Conservation (phyloP, 2,797 vertebrate species). For the Corythornis leucogaster region DNA sequence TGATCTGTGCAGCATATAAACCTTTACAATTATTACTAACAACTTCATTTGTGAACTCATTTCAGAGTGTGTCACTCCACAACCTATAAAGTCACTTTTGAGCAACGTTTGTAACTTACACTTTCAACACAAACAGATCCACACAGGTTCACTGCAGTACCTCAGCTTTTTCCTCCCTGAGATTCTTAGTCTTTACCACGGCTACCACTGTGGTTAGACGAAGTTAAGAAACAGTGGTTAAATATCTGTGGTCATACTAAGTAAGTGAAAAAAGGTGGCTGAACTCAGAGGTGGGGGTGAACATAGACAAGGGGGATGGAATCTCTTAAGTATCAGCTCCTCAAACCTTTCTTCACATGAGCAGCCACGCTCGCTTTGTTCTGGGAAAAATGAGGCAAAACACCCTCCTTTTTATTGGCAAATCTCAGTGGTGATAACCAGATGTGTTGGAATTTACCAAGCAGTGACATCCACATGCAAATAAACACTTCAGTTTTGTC, state of each 20-base stretch:
- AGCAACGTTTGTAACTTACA: neutral
- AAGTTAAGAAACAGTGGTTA: slow-evolving; percentile 34
- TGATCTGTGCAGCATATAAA: neutral
- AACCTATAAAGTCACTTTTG: neutral
- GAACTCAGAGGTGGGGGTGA: neutral
- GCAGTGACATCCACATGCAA: slow-evolving; percentile 61
- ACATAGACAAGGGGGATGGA: neutral
- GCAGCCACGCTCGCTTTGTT: slow-evolving; percentile 32
- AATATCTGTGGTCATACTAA: slow-evolving; percentile 38
- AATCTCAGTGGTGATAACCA: slow-evolving; percentile 50
- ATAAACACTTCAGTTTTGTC: slow-evolving; percentile 51
- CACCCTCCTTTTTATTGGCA: slow-evolving; percentile 42
- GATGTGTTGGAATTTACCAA: slow-evolving; percentile 66
- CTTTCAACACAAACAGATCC: neutral
- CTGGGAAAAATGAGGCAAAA: slow-evolving; percentile 30
- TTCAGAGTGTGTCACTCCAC: neutral
- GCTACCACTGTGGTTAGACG: slow-evolving; percentile 26
- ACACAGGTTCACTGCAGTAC: neutral
- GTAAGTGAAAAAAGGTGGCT: slow-evolving; percentile 45
- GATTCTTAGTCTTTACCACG: neutral
- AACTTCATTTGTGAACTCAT: neutral
- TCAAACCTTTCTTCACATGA: neutral
- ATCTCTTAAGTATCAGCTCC: neutral
- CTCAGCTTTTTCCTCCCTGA: neutral
- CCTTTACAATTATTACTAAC: neutral